A percentile compares a stretch with the other conserved stretches of the same genome.
Conservation (phyloP, 2,113 vertebrate species). For the Andinoacara biseriatus region DNA sequence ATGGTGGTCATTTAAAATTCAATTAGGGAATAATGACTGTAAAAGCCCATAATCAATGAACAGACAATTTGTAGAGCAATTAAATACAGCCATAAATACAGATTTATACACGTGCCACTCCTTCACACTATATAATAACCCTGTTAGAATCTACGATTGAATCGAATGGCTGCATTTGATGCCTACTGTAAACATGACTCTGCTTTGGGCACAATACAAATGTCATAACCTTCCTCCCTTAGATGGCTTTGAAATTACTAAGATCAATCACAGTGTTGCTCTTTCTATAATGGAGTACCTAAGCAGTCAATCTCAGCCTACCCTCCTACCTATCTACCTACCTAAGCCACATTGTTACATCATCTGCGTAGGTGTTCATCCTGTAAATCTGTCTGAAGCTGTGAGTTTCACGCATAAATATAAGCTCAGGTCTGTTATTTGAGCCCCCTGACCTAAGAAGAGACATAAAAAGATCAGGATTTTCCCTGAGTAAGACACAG, state of each 20-base stretch:
- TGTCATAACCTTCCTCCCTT: neutral
- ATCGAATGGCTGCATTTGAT: conserved; percentile 23
- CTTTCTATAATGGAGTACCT: conserved; percentile 38
- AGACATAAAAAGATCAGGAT: conserved; percentile 32
- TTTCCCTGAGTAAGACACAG: conserved; percentile 15
- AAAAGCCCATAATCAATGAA: conserved; percentile 65
- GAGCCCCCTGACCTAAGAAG: conserved; percentile 11
- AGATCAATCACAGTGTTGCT: conserved; percentile 31
- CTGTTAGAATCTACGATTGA: conserved; percentile 21
- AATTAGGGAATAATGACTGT: conserved; percentile 68
- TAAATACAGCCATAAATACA: conserved; percentile 60
- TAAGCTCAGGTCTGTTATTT: conserved; percentile 31
- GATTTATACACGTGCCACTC: conserved; percentile 37
- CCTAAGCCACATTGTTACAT: conserved; percentile 58
- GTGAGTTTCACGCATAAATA: conserved; percentile 25
- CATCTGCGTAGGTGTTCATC: conserved; percentile 62
- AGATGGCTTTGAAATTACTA: conserved; percentile 13
- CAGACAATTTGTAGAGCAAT: conserved; percentile 64
- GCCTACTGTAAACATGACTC: neutral
- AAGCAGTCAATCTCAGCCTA: conserved; percentile 41
- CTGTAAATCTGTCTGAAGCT: conserved; percentile 54
- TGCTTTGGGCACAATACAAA: conserved; percentile 4
- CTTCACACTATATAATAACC: conserved; percentile 33
- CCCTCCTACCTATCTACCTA: conserved; percentile 40
- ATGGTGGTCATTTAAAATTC: conserved; percentile 67